Evolutionary conservation across 2,797 vertebrate genomes (phyloP).

Genomic region (Tachyglossus aculeatus): DNA sequence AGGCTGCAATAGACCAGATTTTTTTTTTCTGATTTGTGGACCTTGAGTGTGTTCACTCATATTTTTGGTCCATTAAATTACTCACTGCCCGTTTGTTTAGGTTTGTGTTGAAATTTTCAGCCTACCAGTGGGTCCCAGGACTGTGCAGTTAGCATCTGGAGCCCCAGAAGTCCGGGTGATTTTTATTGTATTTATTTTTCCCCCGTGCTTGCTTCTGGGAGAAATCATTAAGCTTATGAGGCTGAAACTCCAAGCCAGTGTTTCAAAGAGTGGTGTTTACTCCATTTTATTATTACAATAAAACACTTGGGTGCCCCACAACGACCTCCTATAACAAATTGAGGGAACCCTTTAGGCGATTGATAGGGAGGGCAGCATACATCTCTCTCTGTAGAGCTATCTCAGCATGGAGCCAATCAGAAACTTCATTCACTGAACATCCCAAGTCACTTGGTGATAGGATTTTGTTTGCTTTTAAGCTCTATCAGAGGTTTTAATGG

Average conservation of each 20-base stretch:
- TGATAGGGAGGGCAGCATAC: too few species aligned
- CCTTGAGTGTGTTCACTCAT: too few species aligned
- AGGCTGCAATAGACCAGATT: too few species aligned
- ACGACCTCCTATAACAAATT: too few species aligned
- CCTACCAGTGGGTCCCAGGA: too few species aligned
- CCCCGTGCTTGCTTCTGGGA: background rate
- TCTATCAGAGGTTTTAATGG: slow-evolving; percentile 33
- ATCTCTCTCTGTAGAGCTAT: background rate
- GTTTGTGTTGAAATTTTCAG: too few species aligned
- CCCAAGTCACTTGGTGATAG: background rate
- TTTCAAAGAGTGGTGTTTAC: background rate
- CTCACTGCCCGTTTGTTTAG: too few species aligned
- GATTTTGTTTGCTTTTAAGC: slow-evolving; percentile 14
- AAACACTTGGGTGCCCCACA: slow-evolving; percentile 34
- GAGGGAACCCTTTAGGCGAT: too few species aligned
- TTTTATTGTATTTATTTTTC: too few species aligned
- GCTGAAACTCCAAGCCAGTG: slow-evolving; percentile 25
- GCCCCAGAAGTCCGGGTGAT: background rate
- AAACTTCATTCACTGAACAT: background rate
- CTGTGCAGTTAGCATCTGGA: background rate
- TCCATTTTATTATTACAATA: slow-evolving; percentile 31
- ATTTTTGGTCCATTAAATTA: too few species aligned
- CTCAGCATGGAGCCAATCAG: background rate
- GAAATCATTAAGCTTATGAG: slow-evolving; percentile 21
- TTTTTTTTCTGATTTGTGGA: too few species aligned